These are phyloP conservation scores for Trichomalopsis sarcophagae DNA, from an alignment of 1,140 invertebrate species.

Conservation along the genomic window DNA sequence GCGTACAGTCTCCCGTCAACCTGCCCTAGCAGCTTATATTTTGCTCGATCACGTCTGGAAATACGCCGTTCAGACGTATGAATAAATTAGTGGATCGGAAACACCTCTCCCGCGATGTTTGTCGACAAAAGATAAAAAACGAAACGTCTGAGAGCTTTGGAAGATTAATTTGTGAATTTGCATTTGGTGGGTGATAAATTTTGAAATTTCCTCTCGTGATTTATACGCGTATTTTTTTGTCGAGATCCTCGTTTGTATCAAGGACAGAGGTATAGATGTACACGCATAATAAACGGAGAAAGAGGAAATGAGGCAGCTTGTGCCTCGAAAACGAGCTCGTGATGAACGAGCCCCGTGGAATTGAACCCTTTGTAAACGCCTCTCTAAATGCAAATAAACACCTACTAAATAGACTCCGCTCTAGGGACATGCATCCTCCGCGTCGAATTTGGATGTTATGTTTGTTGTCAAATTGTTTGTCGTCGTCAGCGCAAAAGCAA, in stretches of 20 bases:
- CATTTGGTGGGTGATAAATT: too few species aligned
- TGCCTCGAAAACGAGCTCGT: neutral
- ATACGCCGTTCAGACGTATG: neutral
- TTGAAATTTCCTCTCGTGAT: too few species aligned
- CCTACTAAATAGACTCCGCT: neutral
- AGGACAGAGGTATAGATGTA: too few species aligned
- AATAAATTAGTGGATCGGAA: neutral
- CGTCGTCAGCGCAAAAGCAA: neutral
- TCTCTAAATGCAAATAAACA: constrained; percentile 47
- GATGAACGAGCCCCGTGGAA: constrained; percentile 7
- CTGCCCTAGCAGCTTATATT: too few species aligned
- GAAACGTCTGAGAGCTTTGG: too few species aligned
- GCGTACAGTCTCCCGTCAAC: neutral
- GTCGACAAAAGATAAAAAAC: too few species aligned
- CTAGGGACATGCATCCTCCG: too few species aligned
- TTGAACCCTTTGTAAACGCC: constrained; percentile 17
- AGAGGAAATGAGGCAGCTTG: constrained; percentile 5
- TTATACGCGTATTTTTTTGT: too few species aligned
- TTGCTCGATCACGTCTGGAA: neutral
- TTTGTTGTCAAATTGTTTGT: too few species aligned
- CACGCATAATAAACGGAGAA: neutral
- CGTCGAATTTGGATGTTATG: neutral
- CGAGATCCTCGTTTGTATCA: too few species aligned
- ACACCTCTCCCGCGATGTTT: too few species aligned
- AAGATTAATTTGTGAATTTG: too few species aligned